Evolutionary conservation across 2,888 invertebrate species (phyloP), one percentile per base, ranked within the genome.

Genomic region (Lepidocyrtoides sp.): DNA sequence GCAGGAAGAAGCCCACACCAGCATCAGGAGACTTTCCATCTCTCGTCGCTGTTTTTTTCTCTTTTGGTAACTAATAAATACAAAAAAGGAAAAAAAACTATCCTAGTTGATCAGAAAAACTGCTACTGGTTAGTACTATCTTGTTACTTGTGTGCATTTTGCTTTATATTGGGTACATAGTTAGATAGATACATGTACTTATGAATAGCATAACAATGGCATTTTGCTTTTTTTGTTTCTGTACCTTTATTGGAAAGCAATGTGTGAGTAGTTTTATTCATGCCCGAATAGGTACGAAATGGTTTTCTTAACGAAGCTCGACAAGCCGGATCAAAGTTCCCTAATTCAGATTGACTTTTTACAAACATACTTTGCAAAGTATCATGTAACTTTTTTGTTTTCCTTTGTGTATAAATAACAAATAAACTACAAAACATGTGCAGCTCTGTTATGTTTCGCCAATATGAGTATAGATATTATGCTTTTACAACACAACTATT

Each of bases 271-370:
- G 51, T 77, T 60, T 48, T 66, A 82, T 75, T 89, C 82, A 89
- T 57, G 89, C 72, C 57, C 82, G 72, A 82, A 72, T 82, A 69
- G 82, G 72, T 82, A 60, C 82, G 44, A 60, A 84, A 90, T 90
- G 84, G 84, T 36, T 90, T 90, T 84, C 84, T 85, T 90, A 90
- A 90, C 84, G 66, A 69, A 84, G 66, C 51, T 29, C 84, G 90
- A 90, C 90, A 66, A 32, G 48, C 12, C 12, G 84, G 90, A 90
- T 90, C 84, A 84, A 84, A 90, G 90, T 84, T 89, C 79, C 36
- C 66, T 90, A 90, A 90, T 90, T 79, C 84, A 84, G 90, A 90
- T 90, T 84, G 90, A 90, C 90, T 90, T 89, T 79, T 63, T 72
- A 32, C 82, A 81, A 89, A 60, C 89, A 89, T 48, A 20, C 75